A percentile compares a stretch with the other conserved stretches of the same genome.
These are phyloP conservation scores for Helicorthomorpha holstii DNA, from an alignment of 1,140 invertebrate species.

Conservation along the genomic window DNA sequence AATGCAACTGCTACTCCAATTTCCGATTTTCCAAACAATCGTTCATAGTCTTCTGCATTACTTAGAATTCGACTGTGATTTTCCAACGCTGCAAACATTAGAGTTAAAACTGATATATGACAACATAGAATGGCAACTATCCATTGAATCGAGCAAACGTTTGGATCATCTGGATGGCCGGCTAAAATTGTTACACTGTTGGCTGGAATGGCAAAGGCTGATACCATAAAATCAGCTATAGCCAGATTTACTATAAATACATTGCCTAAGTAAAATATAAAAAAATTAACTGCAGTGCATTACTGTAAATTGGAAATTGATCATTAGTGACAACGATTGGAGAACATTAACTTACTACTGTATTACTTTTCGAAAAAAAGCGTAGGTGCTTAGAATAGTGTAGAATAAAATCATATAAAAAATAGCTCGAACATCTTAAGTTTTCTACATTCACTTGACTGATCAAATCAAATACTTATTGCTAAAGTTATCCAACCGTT, in stretches of 20 bases:
- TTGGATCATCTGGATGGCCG: conserved; percentile 36
- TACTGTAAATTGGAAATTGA: too few species aligned
- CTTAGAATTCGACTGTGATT: conserved; percentile 15
- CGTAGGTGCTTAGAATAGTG: too few species aligned
- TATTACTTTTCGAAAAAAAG: too few species aligned
- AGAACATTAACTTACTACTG: too few species aligned
- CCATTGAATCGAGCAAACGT: conserved; percentile 47
- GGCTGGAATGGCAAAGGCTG: conserved; percentile 48
- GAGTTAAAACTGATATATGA: conserved; percentile 42
- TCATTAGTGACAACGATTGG: too few species aligned
- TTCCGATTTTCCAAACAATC: conserved; percentile 12
- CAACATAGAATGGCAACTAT: conserved; percentile 44
- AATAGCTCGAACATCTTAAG: too few species aligned
- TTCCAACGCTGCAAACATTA: conserved; percentile 43
- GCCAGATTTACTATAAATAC: conserved; percentile 59
- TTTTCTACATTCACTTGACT: too few species aligned
- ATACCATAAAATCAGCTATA: conserved; percentile 51
- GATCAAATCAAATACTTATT: too few species aligned
- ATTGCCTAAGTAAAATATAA: too few species aligned
- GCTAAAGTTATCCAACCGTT: too few species aligned
- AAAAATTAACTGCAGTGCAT: too few species aligned
- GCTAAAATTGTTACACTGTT: conserved; percentile 42
- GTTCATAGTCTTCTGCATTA: conserved; percentile 9
- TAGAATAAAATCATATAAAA: too few species aligned
- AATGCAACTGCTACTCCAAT: background rate